phyloP scores from a whole-genome alignment of 2,797 vertebrate species.

The Pogonophryne albipinna region DNA sequence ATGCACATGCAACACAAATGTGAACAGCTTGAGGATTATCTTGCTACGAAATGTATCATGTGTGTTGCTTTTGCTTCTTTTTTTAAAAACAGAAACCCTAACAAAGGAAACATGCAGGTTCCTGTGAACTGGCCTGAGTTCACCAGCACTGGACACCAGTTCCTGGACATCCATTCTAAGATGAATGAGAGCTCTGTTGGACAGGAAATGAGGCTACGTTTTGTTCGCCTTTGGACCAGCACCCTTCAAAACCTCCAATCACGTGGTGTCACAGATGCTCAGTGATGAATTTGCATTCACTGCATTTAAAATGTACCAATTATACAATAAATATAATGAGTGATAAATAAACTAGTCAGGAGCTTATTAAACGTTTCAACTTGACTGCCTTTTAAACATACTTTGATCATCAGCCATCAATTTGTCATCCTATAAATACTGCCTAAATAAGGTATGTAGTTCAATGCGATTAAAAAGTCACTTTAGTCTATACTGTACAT shows the following conservation, averaged over 20 bases:
- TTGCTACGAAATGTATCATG: neutral
- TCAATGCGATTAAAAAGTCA: too few species aligned
- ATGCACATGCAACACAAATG: neutral
- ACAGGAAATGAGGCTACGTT: constrained; percentile 77
- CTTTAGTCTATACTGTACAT: too few species aligned
- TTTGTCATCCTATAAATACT: too few species aligned
- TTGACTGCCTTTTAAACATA: neutral
- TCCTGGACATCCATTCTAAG: constrained; percentile 85
- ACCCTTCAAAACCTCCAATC: constrained; percentile 52
- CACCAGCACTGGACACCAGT: constrained; percentile 40
- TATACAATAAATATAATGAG: neutral
- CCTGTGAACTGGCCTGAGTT: constrained; percentile 87
- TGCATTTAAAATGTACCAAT: neutral
- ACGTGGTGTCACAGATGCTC: neutral
- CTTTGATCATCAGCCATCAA: neutral
- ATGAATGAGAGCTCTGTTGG: constrained; percentile 77
- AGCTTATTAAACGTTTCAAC: neutral
- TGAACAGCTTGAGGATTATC: neutral
- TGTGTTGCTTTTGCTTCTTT: neutral
- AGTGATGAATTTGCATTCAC: constrained; percentile 8
- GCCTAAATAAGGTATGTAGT: too few species aligned
- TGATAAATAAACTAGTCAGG: neutral
- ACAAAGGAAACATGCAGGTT: constrained; percentile 81
- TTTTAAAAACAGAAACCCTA: constrained; percentile 86
- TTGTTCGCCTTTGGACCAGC: constrained; percentile 84